Evolutionary conservation across 1,140 invertebrate genomes (phyloP), one percentile per base, ranked within the genome.

Genomic region (Zaprionus camerounensis): DNA sequence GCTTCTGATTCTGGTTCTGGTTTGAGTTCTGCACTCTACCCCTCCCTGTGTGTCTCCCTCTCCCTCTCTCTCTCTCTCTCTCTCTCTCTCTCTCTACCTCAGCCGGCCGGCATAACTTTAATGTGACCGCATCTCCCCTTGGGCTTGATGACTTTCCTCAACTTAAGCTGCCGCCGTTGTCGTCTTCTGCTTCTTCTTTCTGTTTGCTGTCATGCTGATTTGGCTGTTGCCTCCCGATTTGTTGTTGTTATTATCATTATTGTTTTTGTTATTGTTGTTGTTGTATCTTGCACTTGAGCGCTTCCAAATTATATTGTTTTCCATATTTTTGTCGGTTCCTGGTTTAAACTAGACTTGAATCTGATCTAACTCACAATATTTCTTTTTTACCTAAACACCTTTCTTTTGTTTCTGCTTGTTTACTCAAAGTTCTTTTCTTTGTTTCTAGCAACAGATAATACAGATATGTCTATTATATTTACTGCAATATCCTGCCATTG

Each of bases 41-140:
- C 6, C 38, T 34, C 36, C 46, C 22, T 7, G 38, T 17, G 6
- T 11, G 5, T 22, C 7, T 9, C 24, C 34, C 63, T 41, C 31
- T 55, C 5, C 15, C n/a, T n/a, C n/a, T n/a, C n/a, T n/a, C n/a
- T n/a, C n/a, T n/a, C n/a, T n/a, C 5, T 41, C 20, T 1, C 20
- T 38, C 5, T 26, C 36, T 53, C 11, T 6, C 31, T 38, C 13
- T 44, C 12, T 15, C n/a, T 59, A 6, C 7, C 58, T 57, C 66
- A 59, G 61, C 76, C 83, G 84, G 75, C 80, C 83, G 77, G 77
- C 84, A 86, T 88, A 88, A 72, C 74, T 87, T 88, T 64, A 88
- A 83, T 88, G 71, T 87, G 77, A 88, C 77, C 71, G 74, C 77
- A 83, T 77, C 84, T 59, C 41, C 41, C 41, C 41, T 46, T n/a